Evolutionary conservation across 37 sponge, comb jelly and placozoan genomes (phyloP), one percentile per base, ranked within the genome.

Genomic region (Amphimedon queenslandica): DNA sequence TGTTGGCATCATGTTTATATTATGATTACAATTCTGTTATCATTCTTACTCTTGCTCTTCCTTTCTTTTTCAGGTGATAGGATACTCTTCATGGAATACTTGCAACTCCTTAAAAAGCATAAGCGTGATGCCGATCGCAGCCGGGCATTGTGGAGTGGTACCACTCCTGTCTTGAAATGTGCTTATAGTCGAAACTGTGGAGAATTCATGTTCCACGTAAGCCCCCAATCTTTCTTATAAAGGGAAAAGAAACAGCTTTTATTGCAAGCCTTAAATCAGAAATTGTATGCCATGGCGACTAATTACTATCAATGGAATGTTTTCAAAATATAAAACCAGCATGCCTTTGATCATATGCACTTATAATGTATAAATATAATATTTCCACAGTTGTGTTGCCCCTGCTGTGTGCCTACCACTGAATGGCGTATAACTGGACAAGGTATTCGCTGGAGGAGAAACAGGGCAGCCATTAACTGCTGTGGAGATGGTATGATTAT

Each of bases 361-460:
- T n/a, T n/a, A n/a, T n/a, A n/a, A n/a, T n/a, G n/a, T n/a, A n/a
- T n/a, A n/a, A n/a, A n/a, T n/a, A n/a, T n/a, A n/a, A n/a, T n/a
- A n/a, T n/a, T n/a, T n/a, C n/a, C 66, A 42, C 55, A 89, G 83
- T 30, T 80, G 3, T 73, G 72, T 35, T 92, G 93, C 40, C 73
- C 80, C 36, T 92, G 93, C 47, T 92, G 93, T 55, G 76, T 92
- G 3, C 56, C 82, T 34, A 69, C 73, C 23, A 77, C 75, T 34
- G 88, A 84, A 63, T 92, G 93, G 93, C 73, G 93, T 66, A 70
- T 92, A 18, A 92, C 93, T 16, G 85, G 84, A 66, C 93, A 92
- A 74, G 93, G 93, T 20, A 80, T 92, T 25, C 77, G 93, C 43
- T 87, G 82, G 82, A 84, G 88, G 65, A 84, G 72, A 77, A 84